Evolutionary conservation across 2,888 invertebrate species (phyloP), one percentile per base, ranked within the genome.

Genomic region (Achlya flavicornis): DNA sequence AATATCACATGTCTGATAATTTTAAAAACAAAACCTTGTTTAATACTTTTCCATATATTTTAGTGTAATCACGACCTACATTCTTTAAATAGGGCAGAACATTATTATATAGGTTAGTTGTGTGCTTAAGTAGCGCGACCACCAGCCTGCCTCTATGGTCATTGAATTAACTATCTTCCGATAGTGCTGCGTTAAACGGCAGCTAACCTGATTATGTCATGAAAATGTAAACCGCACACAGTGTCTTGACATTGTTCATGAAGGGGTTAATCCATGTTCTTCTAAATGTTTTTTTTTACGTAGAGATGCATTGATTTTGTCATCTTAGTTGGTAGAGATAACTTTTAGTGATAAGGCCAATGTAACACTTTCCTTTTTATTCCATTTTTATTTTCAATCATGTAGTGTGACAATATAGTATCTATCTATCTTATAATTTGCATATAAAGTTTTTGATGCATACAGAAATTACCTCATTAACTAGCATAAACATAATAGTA

Each of bases 51-150:
- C 14, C 62, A 69, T 60, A 66, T 66, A 66, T 69, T 70, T 70
- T 74, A 69, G 68, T 76, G 72, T 70, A 66, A 63, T 70, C 76
- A 67, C 77, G 80, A 80, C 80, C 80, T 78, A 80, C 70, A 77
- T 80, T 67, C 68, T 70, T 67, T 72, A 80, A 80, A 78, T 79
- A 66, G 80, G 63, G 74, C 78, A 74, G 75, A 75, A 64, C 57
- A 41, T 41, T 63, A 59, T 53, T 58, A 35, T 58, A 38, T 61
- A 66, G 59, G 48, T 46, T 57, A 38, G 10, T 62, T 53, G 59
- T 57, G 12, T 16, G 62, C 48, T 48, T 48, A 48, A 14, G 46
- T 48, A 48, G 48, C n/a, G 48, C 48, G 48, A 14, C 53, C 19
- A 53, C 53, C 7, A 53, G 53, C 53, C 53, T 53, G 53, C 53